Evolutionary conservation across 2,113 vertebrate genomes (phyloP).

Genomic region (Rhizomys pruinosus): DNA sequence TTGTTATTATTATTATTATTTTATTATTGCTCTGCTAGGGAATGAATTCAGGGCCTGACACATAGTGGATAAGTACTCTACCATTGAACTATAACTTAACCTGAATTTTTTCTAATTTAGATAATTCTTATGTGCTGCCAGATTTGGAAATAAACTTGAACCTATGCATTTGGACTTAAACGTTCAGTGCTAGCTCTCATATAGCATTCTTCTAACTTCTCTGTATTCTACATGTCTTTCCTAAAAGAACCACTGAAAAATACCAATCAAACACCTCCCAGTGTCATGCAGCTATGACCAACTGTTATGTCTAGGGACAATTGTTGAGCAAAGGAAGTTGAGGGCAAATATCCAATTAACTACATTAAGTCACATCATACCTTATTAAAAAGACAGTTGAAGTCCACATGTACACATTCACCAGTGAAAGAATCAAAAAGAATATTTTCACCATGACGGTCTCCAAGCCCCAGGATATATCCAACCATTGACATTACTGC

Average conservation of each 20-base stretch:
- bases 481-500: conserved; percentile 99
- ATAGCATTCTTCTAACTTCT: conserved; percentile 1
- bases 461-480: conserved; percentile 97
- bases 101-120: neutral
- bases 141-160: conserved; percentile 39
- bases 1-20: neutral
- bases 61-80: neutral
- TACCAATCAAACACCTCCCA: conserved; percentile 5
- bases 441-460: conserved; percentile 98
- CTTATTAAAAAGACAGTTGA: conserved; percentile 99
- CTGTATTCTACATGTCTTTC: conserved; percentile 33
- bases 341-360: conserved; percentile 22
- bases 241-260: neutral
- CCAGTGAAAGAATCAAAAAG: conserved; percentile 97
- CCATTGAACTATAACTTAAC: neutral
- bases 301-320: neutral
- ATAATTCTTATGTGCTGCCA: conserved; percentile 13
- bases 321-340: neutral
- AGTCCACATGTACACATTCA: conserved; percentile 98
- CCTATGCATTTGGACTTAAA: conserved; percentile 24
- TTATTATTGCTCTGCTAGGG: neutral
- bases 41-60: neutral
- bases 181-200: conserved; percentile 27
- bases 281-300: neutral
- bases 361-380: conserved; percentile 80